Evolutionary conservation across 2,113 vertebrate genomes (phyloP).

Genomic region (Cyphomyrus plagiostoma): DNA sequence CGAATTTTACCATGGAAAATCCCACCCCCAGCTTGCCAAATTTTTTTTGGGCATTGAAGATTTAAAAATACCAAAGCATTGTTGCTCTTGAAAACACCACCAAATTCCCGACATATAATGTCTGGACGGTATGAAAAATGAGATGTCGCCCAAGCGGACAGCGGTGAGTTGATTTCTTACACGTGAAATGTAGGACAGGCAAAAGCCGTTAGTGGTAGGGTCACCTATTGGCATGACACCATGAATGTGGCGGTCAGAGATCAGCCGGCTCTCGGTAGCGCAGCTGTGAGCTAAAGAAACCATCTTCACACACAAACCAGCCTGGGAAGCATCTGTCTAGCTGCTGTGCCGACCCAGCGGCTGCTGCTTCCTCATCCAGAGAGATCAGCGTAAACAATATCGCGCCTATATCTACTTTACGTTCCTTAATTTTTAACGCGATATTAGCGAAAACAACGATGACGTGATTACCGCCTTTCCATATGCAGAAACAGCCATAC

Average conservation of each 20-base stretch:
- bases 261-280: neutral
- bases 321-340: neutral
- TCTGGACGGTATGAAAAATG: neutral
- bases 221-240: neutral
- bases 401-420: neutral
- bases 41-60: neutral
- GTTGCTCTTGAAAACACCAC: neutral
- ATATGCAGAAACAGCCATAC: neutral
- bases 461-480: neutral
- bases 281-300: neutral
- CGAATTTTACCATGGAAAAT: neutral
- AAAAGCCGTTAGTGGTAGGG: neutral
- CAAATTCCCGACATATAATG: neutral
- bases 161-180: neutral
- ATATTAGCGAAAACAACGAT: neutral
- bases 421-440: neutral
- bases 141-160: neutral
- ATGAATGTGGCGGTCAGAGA: neutral
- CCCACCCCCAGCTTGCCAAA: neutral
- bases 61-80: neutral
- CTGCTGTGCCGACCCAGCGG: neutral
- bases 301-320: neutral
- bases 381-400: neutral
- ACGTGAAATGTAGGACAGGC: neutral
- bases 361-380: neutral